Percentiles rank a stretch among this genome's conserved stretches.
These are phyloP conservation scores for Lithobates pipiens DNA, from an alignment of 2,797 vertebrate genomes.

Conservation along the genomic window DNA sequence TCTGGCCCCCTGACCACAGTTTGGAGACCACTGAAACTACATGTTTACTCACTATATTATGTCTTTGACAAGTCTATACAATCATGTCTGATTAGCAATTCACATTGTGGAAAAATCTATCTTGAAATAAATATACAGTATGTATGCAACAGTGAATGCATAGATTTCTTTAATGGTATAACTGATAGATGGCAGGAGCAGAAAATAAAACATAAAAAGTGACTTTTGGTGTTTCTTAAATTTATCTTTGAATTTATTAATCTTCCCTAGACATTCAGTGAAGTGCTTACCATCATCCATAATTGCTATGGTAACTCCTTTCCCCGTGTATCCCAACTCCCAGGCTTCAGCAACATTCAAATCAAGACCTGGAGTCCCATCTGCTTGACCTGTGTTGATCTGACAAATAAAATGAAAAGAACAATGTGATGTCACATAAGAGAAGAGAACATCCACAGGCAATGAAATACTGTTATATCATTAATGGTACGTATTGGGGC, in stretches of 20 bases:
- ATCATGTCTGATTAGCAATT: too few relatives aligned
- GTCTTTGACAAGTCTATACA: too few relatives aligned
- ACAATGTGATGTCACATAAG: background rate
- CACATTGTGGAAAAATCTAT: too few relatives aligned
- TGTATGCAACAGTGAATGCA: too few relatives aligned
- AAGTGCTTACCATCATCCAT: constrained; percentile 95
- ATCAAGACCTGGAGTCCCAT: constrained; percentile 96
- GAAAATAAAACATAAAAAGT: background rate
- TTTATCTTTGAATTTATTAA: background rate
- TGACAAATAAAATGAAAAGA: constrained; percentile 67
- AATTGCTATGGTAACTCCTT: constrained; percentile 96
- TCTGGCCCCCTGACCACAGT: too few relatives aligned
- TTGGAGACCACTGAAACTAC: too few relatives aligned
- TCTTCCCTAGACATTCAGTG: background rate
- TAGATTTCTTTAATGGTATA: background rate
- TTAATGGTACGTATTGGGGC: too few relatives aligned
- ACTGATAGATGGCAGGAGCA: background rate
- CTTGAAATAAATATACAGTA: too few relatives aligned
- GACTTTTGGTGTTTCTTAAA: background rate
- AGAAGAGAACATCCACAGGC: background rate
- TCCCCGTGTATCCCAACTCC: constrained; percentile 96
- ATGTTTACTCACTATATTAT: too few relatives aligned
- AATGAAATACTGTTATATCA: background rate
- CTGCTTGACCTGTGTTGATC: constrained; percentile 99
- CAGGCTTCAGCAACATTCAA: constrained; percentile 99